These are phyloP conservation scores for Oenanthe melanoleuca DNA, from an alignment of 2,113 vertebrate genomes.

Conservation along the genomic window DNA sequence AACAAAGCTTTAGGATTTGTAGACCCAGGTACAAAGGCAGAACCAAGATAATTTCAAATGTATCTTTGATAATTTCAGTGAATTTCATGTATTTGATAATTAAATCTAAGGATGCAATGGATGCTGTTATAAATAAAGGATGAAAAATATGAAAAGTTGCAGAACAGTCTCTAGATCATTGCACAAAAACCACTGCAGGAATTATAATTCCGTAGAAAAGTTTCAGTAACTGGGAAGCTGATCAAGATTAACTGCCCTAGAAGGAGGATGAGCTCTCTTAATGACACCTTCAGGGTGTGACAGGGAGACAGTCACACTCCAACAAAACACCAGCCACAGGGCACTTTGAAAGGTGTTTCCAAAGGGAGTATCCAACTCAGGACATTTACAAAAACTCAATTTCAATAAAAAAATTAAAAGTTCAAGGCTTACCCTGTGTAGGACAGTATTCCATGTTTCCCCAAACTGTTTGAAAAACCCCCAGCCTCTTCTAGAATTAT, in stretches of 20 bases:
- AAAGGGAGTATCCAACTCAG: neutral
- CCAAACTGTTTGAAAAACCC: fast-evolving
- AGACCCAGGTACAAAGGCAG: neutral
- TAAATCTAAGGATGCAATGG: neutral
- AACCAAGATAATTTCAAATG: neutral
- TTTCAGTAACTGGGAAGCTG: neutral
- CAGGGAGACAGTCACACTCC: neutral
- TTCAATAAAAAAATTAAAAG: neutral
- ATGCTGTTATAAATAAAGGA: neutral
- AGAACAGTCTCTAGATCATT: neutral
- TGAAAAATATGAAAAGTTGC: neutral
- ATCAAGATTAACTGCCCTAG: neutral
- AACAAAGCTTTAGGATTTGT: neutral
- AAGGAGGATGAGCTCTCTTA: neutral
- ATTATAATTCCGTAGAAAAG: neutral
- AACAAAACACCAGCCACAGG: neutral
- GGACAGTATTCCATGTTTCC: neutral
- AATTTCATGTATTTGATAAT: neutral
- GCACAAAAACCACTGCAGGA: neutral
- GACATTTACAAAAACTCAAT: neutral
- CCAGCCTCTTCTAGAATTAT: neutral
- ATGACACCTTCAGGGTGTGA: neutral
- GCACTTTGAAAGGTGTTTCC: neutral
- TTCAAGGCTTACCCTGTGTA: neutral
- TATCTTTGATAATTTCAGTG: neutral